Evolutionary conservation across 2,888 invertebrate species (phyloP).

Genomic region (Coronaproctus castanopsis): DNA sequence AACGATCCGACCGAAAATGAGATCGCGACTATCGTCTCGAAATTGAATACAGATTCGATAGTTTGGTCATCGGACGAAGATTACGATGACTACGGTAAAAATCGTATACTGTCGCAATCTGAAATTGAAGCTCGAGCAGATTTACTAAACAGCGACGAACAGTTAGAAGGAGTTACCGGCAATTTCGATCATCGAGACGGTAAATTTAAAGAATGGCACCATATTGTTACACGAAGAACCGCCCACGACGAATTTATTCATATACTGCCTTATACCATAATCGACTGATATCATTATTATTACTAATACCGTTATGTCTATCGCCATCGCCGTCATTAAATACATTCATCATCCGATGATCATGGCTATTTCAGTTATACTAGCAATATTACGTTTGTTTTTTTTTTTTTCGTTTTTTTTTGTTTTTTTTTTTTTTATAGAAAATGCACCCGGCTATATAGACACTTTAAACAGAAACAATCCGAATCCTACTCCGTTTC

Average conservation of each 20-base stretch:
- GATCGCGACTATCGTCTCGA: constrained; percentile 31
- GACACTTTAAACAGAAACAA: no score
- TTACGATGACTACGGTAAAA: constrained; percentile 25
- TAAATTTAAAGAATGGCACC: constrained; percentile 78
- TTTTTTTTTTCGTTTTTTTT: neutral
- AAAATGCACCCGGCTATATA: no score
- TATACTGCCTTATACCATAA: constrained; percentile 91
- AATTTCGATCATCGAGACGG: constrained; percentile 28
- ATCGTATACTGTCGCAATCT: no score
- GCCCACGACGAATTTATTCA: constrained; percentile 59
- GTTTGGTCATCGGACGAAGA: constrained; percentile 28
- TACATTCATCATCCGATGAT: no score
- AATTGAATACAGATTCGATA: constrained; percentile 37
- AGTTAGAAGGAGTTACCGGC: constrained; percentile 35
- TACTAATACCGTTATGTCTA: no score
- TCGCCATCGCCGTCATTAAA: no score
- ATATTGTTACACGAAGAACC: constrained; percentile 53
- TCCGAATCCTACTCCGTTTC: no score
- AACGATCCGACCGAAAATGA: constrained; percentile 7
- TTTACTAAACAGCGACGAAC: neutral
- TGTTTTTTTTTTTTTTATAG: constrained; percentile 2
- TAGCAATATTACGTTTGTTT: neutral
- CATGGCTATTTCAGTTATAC: no score
- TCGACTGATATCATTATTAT: constrained; percentile 39
- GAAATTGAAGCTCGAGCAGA: neutral